Evolutionary conservation across 2,797 vertebrate genomes (phyloP).

Genomic region (Fistularia commersonii): DNA sequence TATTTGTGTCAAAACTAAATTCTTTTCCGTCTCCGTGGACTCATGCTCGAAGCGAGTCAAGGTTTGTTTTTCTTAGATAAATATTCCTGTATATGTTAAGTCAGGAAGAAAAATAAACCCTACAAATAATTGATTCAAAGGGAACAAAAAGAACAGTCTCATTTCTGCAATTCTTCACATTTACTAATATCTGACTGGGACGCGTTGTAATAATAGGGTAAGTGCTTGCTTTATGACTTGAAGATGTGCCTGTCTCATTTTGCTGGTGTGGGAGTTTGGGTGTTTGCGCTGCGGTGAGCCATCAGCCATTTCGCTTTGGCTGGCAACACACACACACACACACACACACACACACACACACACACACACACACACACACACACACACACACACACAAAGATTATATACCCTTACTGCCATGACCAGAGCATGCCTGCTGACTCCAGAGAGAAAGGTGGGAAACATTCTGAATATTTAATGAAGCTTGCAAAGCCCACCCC

Average conservation of each 20-base stretch:
- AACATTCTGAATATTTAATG: constrained; percentile 93
- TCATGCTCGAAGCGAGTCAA: constrained; percentile 20
- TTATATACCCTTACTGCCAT: constrained; percentile 55
- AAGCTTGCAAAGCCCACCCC: constrained; percentile 81
- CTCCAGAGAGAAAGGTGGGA: constrained; percentile 66
- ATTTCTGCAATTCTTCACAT: constrained; percentile 46
- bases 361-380: constrained; percentile 25
- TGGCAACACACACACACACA: constrained; percentile 20
- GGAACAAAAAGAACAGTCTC: constrained; percentile 6
- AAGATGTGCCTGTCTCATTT: constrained; percentile 56
- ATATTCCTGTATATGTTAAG: constrained; percentile 38
- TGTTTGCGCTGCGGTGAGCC: constrained; percentile 57
- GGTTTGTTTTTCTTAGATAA: constrained; percentile 27
- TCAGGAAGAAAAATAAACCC: constrained; percentile 50
- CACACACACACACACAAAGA: constrained; percentile 34
- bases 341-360: constrained; percentile 16
- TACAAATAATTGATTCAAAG: constrained; percentile 30
- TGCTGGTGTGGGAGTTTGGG: constrained; percentile 52
- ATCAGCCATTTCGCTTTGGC: constrained; percentile 51
- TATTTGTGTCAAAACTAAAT: constrained; percentile 69
- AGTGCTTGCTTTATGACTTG: constrained; percentile 43
- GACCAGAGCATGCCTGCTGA: constrained; percentile 59
- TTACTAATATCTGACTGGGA: constrained; percentile 43
- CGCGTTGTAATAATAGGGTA: constrained; percentile 38
- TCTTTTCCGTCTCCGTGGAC: constrained; percentile 16